Evolutionary conservation across 2,888 invertebrate species (phyloP).

Genomic region (Hartigia nigra): DNA sequence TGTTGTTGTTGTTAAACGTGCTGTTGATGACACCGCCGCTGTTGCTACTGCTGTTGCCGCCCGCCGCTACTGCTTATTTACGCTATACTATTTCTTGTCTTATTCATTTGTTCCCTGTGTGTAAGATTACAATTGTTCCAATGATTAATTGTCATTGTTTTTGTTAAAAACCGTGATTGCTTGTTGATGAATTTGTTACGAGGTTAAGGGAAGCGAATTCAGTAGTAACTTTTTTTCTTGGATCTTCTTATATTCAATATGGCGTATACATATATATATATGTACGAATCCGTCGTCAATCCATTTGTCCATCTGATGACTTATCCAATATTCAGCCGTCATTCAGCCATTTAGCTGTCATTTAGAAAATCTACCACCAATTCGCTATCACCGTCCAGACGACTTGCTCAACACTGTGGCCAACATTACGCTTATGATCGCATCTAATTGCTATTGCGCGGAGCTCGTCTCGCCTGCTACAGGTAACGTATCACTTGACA

Average conservation of each 20-base stretch:
- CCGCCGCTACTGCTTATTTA: not conserved
- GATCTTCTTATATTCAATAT: not conserved
- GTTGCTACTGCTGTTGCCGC: not conserved
- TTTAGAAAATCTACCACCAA: not conserved
- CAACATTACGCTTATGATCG: not conserved
- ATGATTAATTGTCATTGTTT: not conserved
- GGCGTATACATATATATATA: not conserved
- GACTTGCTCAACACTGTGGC: not conserved
- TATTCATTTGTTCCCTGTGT: not conserved
- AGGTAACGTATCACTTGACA: not conserved
- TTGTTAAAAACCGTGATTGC: not conserved
- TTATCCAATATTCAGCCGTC: not conserved
- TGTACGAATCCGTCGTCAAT: not conserved
- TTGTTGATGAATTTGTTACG: not conserved
- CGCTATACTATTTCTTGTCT: not conserved
- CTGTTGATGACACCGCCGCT: not conserved
- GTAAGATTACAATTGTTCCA: not conserved
- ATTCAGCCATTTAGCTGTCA: not conserved
- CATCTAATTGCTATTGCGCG: not conserved
- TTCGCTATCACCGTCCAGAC: not conserved
- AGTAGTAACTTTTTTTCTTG: not conserved
- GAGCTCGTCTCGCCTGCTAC: not conserved
- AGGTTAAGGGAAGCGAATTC: not conserved
- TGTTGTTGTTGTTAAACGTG: not conserved
- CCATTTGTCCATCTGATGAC: not conserved